Conservation (phyloP, 35 echinoderm and acorn worm genomes). For the Heliocidaris erythrogramma region DNA sequence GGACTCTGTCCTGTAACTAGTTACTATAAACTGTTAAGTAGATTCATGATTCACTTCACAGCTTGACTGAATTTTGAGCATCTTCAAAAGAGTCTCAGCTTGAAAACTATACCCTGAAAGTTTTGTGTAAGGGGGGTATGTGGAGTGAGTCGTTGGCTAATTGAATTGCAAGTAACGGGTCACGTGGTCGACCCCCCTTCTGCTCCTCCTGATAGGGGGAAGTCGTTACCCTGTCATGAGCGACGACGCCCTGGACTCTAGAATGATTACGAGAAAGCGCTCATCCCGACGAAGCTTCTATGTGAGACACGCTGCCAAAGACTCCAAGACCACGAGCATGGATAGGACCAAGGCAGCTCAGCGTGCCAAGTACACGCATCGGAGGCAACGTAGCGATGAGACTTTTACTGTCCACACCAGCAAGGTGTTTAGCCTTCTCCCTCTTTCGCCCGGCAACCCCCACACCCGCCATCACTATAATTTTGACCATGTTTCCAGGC, state of each 20-base stretch:
- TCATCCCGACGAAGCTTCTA: slow-evolving; percentile 53
- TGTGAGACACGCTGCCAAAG: slow-evolving; percentile 1
- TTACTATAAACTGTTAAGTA: neutral
- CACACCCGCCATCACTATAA: slow-evolving; percentile 15
- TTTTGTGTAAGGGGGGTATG: neutral
- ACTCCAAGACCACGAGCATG: slow-evolving; percentile 53
- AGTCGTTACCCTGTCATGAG: slow-evolving; percentile 36
- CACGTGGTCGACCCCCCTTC: slow-evolving; percentile 32
- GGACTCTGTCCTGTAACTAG: neutral
- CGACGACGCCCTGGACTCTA: slow-evolving; percentile 29
- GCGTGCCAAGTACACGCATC: slow-evolving; percentile 63
- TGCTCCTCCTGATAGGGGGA: slow-evolving; percentile 20
- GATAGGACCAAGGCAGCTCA: slow-evolving; percentile 42
- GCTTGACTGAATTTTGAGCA: neutral
- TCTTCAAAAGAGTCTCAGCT: neutral
- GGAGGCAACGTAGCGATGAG: slow-evolving; percentile 66
- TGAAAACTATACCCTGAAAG: neutral
- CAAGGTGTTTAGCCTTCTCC: slow-evolving; percentile 40
- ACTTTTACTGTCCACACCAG: slow-evolving; percentile 57
- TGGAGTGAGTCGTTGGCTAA: slow-evolving; percentile 24
- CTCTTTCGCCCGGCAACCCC: slow-evolving; percentile 28
- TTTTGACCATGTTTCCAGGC: slow-evolving; percentile 43
- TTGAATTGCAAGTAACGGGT: slow-evolving; percentile 23
- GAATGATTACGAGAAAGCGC: slow-evolving; percentile 47
- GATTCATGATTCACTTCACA: neutral